phyloP scores from a whole-genome alignment of 2,888 invertebrate genomes.

The Orchesella flavescens region DNA sequence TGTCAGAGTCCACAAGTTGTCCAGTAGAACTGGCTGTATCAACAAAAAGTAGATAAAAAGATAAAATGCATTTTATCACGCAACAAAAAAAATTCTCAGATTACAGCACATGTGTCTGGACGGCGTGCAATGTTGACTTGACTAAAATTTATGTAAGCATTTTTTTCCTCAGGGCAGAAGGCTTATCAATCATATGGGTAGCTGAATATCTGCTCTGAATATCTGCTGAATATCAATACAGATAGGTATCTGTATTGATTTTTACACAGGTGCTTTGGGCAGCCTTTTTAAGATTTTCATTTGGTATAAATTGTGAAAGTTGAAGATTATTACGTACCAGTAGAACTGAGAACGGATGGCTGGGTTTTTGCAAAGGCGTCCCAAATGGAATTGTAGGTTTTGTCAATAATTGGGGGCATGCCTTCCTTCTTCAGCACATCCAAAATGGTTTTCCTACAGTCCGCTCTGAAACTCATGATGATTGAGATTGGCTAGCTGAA shows the following conservation, averaged over 20 bases:
- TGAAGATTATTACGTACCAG: conserved; percentile 49
- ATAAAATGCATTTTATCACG: no score
- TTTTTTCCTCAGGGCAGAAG: no score
- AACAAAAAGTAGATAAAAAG: conserved; percentile 1
- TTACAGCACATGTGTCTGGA: no score
- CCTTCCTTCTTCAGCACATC: conserved; percentile 67
- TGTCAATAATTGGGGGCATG: conserved; percentile 67
- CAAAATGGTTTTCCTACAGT: conserved; percentile 63
- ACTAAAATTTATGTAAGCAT: not conserved
- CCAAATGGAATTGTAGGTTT: conserved; percentile 70
- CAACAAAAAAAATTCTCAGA: no score
- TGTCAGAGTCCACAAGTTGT: conserved; percentile 65
- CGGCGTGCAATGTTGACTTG: not conserved
- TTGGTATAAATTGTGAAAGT: not conserved
- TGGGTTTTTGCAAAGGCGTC: conserved; percentile 71
- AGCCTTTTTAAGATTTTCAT: no score
- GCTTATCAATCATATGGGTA: no score
- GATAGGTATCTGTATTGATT: no score
- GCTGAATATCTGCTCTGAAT: no score
- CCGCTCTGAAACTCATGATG: conserved; percentile 68
- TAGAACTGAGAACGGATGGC: conserved; percentile 68
- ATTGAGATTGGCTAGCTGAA: not conserved
- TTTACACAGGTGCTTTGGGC: no score
- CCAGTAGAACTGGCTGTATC: conserved; percentile 63
- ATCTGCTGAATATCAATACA: no score